Percentiles rank a stretch among this genome's conserved stretches.
Evolutionary conservation across 2,888 invertebrate genomes (phyloP).

Genomic region (Calliscelio sp.): DNA sequence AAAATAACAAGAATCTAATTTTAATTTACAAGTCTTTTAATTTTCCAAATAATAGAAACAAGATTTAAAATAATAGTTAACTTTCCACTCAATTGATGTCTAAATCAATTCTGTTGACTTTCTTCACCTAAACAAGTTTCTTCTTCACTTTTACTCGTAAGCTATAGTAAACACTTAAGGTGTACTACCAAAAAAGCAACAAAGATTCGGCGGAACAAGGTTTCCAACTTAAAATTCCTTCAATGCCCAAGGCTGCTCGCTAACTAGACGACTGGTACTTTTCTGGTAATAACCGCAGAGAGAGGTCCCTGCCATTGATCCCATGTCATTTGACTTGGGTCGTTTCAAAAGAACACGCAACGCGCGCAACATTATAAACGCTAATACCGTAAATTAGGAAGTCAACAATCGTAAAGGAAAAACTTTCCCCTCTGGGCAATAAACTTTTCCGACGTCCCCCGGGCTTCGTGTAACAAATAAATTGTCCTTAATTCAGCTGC

Average conservation of each 20-base stretch:
- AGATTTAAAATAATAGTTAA: too few relatives aligned
- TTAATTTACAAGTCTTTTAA: too few relatives aligned
- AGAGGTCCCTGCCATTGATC: constrained; percentile 40
- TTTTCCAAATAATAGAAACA: too few relatives aligned
- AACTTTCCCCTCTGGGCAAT: constrained; percentile 41
- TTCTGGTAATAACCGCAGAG: constrained; percentile 23
- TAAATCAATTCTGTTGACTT: too few relatives aligned
- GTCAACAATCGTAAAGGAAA: constrained; percentile 32
- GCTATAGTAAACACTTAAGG: too few relatives aligned
- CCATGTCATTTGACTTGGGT: constrained; percentile 43
- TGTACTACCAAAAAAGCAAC: too few relatives aligned
- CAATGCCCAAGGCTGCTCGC: constrained; percentile 59
- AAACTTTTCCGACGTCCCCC: constrained; percentile 61
- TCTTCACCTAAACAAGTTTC: too few relatives aligned
- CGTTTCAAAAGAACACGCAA: constrained; percentile 22
- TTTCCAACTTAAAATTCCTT: constrained; percentile 85
- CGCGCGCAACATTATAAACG: constrained; percentile 34
- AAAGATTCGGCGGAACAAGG: constrained; percentile 79
- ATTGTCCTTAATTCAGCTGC: constrained; percentile 65
- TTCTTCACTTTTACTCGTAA: too few relatives aligned
- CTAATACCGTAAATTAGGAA: constrained; percentile 46
- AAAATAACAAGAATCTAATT: too few relatives aligned
- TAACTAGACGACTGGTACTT: constrained; percentile 61
- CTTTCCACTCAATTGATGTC: too few relatives aligned
- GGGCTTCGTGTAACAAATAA: constrained; percentile 56